A percentile compares a stretch with the other conserved stretches of the same genome.
Conservation (phyloP, 1,140 invertebrate species). For the Pogonognathellus flavescens region DNA sequence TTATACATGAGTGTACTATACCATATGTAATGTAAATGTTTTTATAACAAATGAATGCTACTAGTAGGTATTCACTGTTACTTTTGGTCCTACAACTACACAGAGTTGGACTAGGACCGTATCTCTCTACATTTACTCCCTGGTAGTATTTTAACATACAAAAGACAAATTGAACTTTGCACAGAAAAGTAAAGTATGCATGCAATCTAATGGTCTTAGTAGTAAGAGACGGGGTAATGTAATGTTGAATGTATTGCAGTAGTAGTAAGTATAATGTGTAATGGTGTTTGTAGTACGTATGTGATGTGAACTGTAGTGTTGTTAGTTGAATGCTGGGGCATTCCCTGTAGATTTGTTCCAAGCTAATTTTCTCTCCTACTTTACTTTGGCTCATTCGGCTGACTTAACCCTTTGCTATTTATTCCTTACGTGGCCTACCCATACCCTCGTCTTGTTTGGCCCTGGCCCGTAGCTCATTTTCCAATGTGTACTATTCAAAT, state of each 20-base stretch:
- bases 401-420: conserved; percentile 48
- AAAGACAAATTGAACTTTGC: conserved; percentile 45
- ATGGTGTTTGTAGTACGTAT: conserved; percentile 12
- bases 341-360: conserved; percentile 45
- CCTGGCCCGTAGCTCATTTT: conserved; percentile 42
- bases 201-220: conserved; percentile 25
- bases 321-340: conserved; percentile 23
- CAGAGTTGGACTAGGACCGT: neutral
- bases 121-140: neutral
- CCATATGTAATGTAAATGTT: too few relatives aligned
- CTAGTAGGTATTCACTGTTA: too few relatives aligned
- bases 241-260: conserved; percentile 12
- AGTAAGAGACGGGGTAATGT: neutral
- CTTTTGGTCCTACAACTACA: too few relatives aligned
- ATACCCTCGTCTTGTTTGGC: neutral
- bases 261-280: conserved; percentile 30
- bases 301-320: neutral
- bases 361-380: conserved; percentile 49
- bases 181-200: conserved; percentile 49
- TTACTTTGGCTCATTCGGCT: conserved; percentile 12
- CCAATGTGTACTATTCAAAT: neutral
- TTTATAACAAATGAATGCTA: too few relatives aligned
- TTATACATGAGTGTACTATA: too few relatives aligned
- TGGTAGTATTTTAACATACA: neutral
- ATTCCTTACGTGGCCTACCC: conserved; percentile 4